A percentile compares a stretch with the other conserved stretches of the same genome.
phyloP scores from a whole-genome alignment of 2,113 vertebrate species.

The Heptranchias perlo region DNA sequence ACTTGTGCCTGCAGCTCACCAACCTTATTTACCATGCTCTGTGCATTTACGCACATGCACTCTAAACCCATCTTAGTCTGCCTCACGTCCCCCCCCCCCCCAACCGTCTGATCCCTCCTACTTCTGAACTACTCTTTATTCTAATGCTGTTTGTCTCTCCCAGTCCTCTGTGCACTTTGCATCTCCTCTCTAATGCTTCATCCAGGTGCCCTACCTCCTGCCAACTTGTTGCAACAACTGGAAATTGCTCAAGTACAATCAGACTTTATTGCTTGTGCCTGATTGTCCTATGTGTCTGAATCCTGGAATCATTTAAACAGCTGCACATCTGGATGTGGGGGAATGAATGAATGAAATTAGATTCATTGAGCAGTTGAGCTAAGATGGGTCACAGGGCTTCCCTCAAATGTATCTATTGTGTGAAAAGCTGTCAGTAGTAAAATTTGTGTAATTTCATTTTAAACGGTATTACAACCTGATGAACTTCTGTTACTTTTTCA shows the following conservation, averaged over 20 bases:
- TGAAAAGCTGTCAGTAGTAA: neutral
- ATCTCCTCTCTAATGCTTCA: too few relatives aligned
- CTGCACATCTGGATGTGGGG: neutral
- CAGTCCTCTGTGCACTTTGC: too few relatives aligned
- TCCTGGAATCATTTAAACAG: neutral
- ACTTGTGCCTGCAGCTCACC: too few relatives aligned
- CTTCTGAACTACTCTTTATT: too few relatives aligned
- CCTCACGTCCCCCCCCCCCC: too few relatives aligned
- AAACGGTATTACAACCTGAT: neutral
- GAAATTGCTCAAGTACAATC: neutral
- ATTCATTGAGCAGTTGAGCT: neutral
- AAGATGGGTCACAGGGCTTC: neutral
- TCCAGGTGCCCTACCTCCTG: too few relatives aligned
- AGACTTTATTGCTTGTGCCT: neutral
- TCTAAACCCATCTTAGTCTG: too few relatives aligned
- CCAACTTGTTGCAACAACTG: neutral
- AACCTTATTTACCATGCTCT: too few relatives aligned
- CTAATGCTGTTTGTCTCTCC: too few relatives aligned
- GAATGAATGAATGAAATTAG: neutral
- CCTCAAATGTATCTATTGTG: neutral
- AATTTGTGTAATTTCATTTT: neutral
- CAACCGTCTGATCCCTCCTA: too few relatives aligned
- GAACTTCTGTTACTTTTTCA: conserved; percentile 45
- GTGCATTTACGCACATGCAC: too few relatives aligned
- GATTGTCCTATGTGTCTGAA: neutral